A percentile compares a stretch with the other conserved stretches of the same genome.
Conservation (phyloP, 2,888 invertebrate species). For the Trichopria drosophilae region DNA sequence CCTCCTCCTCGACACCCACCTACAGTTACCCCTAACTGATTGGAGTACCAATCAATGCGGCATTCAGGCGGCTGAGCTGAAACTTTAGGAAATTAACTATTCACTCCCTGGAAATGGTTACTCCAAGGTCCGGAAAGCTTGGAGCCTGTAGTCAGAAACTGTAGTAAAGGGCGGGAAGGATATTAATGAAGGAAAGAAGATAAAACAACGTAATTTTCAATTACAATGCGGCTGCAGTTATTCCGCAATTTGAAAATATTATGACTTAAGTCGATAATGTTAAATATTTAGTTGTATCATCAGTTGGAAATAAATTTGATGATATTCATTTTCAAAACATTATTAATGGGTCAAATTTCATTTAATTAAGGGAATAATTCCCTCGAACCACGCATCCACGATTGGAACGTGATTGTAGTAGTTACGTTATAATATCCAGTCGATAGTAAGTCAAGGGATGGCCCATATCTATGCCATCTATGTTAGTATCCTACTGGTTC, state of each 20-base stretch:
- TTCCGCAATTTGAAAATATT: conserved; percentile 11
- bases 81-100: conserved; percentile 59
- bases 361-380: too few species aligned
- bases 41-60: conserved; percentile 58
- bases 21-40: conserved; percentile 52
- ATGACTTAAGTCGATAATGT: too few species aligned
- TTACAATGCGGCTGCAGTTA: conserved; percentile 40
- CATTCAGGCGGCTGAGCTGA: conserved; percentile 55
- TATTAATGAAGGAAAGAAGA: conserved; percentile 41
- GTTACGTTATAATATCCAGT: too few species aligned
- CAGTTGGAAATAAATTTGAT: too few species aligned
- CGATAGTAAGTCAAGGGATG: too few species aligned
- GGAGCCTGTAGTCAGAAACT: conserved; percentile 35
- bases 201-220: conserved; percentile 57
- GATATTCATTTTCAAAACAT: too few species aligned
- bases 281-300: too few species aligned
- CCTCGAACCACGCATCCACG: too few species aligned
- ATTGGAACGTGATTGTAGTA: too few species aligned
- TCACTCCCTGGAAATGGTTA: conserved; percentile 56
- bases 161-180: conserved; percentile 30
- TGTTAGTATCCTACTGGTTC: too few species aligned
- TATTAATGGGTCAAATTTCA: too few species aligned
- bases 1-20: conserved; percentile 35
- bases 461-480: too few species aligned
- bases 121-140: conserved; percentile 50